Conservation (phyloP, 2,797 vertebrate genomes). For the Prunella strophiata region DNA sequence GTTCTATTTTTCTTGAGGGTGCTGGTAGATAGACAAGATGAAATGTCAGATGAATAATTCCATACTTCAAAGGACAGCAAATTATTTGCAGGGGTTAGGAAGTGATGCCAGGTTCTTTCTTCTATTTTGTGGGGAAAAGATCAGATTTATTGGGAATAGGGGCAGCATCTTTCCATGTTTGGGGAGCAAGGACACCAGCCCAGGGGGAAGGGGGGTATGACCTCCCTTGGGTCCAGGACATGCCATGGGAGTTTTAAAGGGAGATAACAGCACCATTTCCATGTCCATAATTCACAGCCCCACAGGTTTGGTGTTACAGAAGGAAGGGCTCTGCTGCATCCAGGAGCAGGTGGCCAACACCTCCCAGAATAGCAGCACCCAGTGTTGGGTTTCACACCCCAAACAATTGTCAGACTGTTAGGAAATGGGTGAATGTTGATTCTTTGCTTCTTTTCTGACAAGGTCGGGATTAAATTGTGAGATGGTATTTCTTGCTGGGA, state of each 20-base stretch:
- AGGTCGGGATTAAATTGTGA: background rate
- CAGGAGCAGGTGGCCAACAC: background rate
- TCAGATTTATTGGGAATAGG: fast-evolving
- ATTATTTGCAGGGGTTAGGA: background rate
- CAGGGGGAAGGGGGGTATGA: fast-evolving
- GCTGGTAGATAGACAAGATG: background rate
- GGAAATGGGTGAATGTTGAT: background rate
- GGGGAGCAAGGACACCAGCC: fast-evolving
- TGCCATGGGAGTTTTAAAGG: fast-evolving
- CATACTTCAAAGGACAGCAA: background rate
- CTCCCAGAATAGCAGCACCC: background rate
- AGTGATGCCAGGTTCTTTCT: fast-evolving
- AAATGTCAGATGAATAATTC: constrained; percentile 7
- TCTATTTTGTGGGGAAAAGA: background rate
- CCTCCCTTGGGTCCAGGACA: background rate
- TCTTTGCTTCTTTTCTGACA: background rate
- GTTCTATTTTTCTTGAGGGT: background rate
- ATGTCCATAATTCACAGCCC: fast-evolving
- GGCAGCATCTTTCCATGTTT: fast-evolving
- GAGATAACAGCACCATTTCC: background rate
- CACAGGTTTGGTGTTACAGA: fast-evolving
- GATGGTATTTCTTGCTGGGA: background rate
- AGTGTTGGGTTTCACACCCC: background rate
- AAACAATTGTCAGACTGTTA: background rate
- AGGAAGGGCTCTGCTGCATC: background rate